phyloP scores from a whole-genome alignment of 2,113 vertebrate genomes.

The Epinephelus cyanopodus region DNA sequence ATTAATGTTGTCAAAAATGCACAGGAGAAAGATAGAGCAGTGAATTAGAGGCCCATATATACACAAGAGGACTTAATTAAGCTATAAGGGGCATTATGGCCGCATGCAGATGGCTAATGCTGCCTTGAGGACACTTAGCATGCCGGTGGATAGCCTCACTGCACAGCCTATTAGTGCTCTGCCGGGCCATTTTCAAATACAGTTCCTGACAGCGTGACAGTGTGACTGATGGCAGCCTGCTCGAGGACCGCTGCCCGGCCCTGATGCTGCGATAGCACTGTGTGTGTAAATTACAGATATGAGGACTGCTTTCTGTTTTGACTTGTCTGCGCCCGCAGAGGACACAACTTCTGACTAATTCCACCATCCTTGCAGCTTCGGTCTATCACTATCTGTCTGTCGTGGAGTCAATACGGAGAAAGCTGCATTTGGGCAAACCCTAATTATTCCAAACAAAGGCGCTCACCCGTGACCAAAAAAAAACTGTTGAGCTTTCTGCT shows the following conservation, averaged over 20 bases:
- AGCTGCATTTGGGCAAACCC: conserved; percentile 31
- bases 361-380: conserved; percentile 30
- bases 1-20: conserved; percentile 49
- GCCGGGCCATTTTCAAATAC: conserved; percentile 64
- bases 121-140: conserved; percentile 63
- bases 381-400: conserved; percentile 28
- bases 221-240: conserved; percentile 64
- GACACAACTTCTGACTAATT: conserved; percentile 43
- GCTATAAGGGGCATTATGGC: conserved; percentile 57
- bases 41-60: conserved; percentile 41
- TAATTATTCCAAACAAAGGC: conserved; percentile 50
- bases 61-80: conserved; percentile 65
- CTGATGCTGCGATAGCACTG: conserved; percentile 40
- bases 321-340: conserved; percentile 23
- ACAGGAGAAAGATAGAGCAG: conserved; percentile 32
- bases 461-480: conserved; percentile 23
- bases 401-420: conserved; percentile 14
- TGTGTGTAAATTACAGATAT: conserved; percentile 51
- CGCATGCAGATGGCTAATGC: conserved; percentile 62
- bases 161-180: conserved; percentile 61
- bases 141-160: conserved; percentile 52
- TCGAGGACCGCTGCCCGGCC: conserved; percentile 29
- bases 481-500: conserved; percentile 36
- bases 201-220: conserved; percentile 64
- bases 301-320: conserved; percentile 14